Evolutionary conservation across 2,797 vertebrate genomes (phyloP).

Genomic region (Amniataba percoides): DNA sequence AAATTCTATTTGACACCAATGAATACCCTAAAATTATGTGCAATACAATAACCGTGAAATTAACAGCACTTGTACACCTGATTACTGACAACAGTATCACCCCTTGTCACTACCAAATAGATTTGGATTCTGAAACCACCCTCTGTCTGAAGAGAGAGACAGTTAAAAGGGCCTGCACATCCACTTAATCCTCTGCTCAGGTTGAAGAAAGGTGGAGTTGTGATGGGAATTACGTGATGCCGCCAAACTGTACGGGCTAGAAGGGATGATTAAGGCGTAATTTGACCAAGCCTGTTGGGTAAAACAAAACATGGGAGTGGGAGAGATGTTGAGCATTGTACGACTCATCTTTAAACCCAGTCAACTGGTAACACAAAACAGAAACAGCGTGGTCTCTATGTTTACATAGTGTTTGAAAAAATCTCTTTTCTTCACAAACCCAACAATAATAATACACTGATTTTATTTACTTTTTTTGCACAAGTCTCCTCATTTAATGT

Average conservation of each 20-base stretch:
- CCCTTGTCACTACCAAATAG: not conserved
- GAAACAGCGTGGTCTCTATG: not conserved
- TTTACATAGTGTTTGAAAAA: not conserved
- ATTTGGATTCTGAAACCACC: no score
- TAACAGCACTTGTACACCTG: not conserved
- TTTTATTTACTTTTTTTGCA: not conserved
- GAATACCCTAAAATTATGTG: not conserved
- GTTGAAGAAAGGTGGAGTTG: not conserved
- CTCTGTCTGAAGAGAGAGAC: not conserved
- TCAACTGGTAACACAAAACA: not conserved
- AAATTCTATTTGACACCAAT: not conserved
- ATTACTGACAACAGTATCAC: not conserved
- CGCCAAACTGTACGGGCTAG: not conserved
- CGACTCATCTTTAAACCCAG: not conserved
- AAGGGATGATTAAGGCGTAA: slow-evolving; percentile 1
- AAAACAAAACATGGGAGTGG: not conserved
- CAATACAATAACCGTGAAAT: not conserved
- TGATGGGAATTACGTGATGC: not conserved
- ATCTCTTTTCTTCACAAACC: not conserved
- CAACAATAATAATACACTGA: slow-evolving; percentile 1
- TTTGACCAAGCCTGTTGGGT: not conserved
- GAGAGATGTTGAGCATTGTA: no score
- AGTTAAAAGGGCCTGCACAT: not conserved
- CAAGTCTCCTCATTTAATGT: not conserved
- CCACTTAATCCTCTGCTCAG: not conserved